These are phyloP conservation scores for Theropithecus gelada DNA, from an alignment of 2,113 vertebrate species.

Conservation along the genomic window DNA sequence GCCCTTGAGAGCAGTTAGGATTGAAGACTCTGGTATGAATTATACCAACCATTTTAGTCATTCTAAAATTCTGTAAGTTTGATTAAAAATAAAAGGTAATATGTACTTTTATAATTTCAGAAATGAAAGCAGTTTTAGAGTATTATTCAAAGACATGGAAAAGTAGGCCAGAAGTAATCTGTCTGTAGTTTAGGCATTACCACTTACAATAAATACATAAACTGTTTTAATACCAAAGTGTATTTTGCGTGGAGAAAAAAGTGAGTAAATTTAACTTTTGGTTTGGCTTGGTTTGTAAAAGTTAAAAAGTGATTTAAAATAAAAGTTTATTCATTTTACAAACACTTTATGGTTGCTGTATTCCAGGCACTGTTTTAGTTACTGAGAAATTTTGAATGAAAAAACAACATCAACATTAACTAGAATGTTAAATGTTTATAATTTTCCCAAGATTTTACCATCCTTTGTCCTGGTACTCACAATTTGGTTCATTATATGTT, in stretches of 20 bases:
- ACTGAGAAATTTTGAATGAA: neutral
- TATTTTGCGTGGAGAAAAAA: conserved; percentile 21
- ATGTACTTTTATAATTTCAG: conserved; percentile 9
- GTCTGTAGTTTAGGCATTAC: neutral
- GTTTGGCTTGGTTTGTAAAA: conserved; percentile 23
- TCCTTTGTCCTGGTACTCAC: neutral
- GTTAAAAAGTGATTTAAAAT: conserved; percentile 15
- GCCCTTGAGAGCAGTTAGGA: neutral
- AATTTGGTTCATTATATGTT: neutral
- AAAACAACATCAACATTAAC: neutral
- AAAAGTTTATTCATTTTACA: neutral
- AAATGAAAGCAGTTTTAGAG: neutral
- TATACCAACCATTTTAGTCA: neutral
- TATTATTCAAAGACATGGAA: neutral
- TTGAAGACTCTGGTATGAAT: neutral
- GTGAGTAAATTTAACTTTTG: neutral
- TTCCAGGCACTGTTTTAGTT: neutral
- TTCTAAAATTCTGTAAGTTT: neutral
- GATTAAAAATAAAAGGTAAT: conserved; percentile 8
- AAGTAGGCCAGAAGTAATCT: neutral
- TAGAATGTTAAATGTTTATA: neutral
- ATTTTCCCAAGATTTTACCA: neutral
- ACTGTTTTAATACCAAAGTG: neutral
- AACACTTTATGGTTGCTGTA: neutral
- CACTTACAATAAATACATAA: neutral